Evolutionary conservation across 2,797 vertebrate species (phyloP).

Genomic region (Amphiprion clarkii): DNA sequence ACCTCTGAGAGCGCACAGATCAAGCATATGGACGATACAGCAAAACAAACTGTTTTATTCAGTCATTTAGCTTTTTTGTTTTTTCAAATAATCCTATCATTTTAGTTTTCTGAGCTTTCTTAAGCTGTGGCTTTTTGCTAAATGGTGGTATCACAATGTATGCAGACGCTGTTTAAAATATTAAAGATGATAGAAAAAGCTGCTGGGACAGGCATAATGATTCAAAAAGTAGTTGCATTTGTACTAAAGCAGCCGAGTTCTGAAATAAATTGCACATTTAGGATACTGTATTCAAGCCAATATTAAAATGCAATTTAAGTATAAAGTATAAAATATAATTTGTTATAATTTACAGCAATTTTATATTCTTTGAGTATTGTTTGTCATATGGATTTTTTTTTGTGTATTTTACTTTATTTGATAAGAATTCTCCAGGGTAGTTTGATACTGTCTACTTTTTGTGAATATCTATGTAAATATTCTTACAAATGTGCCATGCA

Average conservation of each 20-base stretch:
- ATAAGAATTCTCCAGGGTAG: slow-evolving; percentile 19
- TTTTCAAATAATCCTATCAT: background rate
- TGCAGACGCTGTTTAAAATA: slow-evolving; percentile 27
- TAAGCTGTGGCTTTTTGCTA: background rate
- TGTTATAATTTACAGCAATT: slow-evolving; percentile 36
- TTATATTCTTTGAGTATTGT: slow-evolving; percentile 36
- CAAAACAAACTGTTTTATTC: background rate
- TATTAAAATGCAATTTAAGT: slow-evolving; percentile 40
- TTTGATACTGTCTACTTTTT: slow-evolving; percentile 50
- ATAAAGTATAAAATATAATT: slow-evolving; percentile 36
- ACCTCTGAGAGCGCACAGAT: slow-evolving; percentile 64
- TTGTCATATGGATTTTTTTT: slow-evolving; percentile 35
- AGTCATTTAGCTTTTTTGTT: background rate
- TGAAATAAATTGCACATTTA: slow-evolving; percentile 68
- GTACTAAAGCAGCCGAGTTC: slow-evolving; percentile 1
- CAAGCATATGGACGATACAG: background rate
- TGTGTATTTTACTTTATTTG: slow-evolving; percentile 27
- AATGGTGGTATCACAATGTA: slow-evolving; percentile 18
- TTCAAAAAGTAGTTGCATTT: slow-evolving; percentile 19
- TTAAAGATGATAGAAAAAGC: background rate
- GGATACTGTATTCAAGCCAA: slow-evolving; percentile 43
- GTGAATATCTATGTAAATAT: slow-evolving; percentile 66
- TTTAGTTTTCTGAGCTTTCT: slow-evolving; percentile 8
- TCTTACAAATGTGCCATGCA: slow-evolving; percentile 51
- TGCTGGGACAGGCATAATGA: background rate